These are phyloP conservation scores for Setophaga kirtlandii DNA, from an alignment of 2,113 vertebrate genomes.

Conservation along the genomic window DNA sequence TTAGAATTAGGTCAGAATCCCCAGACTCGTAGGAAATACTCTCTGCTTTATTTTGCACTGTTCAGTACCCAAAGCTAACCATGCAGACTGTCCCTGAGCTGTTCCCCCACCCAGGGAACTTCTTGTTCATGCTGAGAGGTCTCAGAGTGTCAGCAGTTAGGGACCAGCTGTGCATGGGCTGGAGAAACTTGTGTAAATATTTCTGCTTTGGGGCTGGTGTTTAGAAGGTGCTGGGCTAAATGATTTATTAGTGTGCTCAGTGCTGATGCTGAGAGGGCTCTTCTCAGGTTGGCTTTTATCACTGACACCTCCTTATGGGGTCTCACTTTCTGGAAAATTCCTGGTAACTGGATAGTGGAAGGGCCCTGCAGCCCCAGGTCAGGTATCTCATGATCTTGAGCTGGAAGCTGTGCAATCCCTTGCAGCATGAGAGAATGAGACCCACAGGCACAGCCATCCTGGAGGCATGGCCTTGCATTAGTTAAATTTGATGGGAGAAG, in stretches of 20 bases:
- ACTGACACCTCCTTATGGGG: slow-evolving; percentile 6
- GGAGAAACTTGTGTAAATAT: not conserved
- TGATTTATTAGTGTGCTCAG: slow-evolving; percentile 32
- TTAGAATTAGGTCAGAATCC: not conserved
- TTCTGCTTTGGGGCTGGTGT: not conserved
- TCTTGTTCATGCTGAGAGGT: not conserved
- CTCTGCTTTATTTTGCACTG: not conserved
- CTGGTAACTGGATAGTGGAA: not conserved
- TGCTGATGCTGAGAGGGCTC: not conserved
- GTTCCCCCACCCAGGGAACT: not conserved
- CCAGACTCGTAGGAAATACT: not conserved
- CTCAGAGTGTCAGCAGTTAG: accelerated
- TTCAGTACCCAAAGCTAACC: not conserved
- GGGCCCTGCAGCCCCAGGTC: not conserved
- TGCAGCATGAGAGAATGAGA: not conserved
- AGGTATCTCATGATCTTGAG: not conserved
- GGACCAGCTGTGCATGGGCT: not conserved
- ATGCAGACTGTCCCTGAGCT: not conserved
- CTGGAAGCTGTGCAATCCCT: not conserved
- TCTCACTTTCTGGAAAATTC: slow-evolving; percentile 43
- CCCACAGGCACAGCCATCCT: accelerated
- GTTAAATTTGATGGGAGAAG: not conserved
- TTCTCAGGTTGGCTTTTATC: slow-evolving; percentile 54
- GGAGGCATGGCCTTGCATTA: not conserved
- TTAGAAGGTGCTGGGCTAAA: slow-evolving; percentile 39